Percentiles rank a stretch among this genome's conserved stretches.
Evolutionary conservation across 2,797 vertebrate species (phyloP).

Genomic region (Bufotes viridis): DNA sequence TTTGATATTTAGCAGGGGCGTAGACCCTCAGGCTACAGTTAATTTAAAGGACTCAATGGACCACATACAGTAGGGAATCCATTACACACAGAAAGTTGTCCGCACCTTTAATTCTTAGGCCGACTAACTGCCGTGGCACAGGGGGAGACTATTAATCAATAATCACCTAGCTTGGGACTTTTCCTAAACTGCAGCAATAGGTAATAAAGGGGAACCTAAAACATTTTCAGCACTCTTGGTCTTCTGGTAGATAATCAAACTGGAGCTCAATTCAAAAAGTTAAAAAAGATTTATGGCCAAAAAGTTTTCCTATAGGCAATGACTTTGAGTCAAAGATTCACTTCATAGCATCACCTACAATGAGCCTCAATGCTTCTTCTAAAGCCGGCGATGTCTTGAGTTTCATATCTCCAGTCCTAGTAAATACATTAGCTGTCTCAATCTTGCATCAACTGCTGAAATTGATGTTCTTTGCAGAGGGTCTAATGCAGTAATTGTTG

Average conservation of each 20-base stretch:
- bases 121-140: too few relatives aligned
- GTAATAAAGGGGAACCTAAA: too few relatives aligned
- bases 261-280: neutral
- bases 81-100: too few relatives aligned
- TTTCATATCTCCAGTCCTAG: neutral
- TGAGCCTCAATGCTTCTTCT: neutral
- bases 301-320: neutral
- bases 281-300: neutral
- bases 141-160: too few relatives aligned
- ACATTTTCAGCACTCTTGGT: too few relatives aligned
- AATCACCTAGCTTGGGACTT: too few relatives aligned
- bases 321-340: neutral
- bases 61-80: too few relatives aligned
- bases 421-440: slow-evolving; percentile 13
- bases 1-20: too few relatives aligned
- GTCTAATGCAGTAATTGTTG: slow-evolving; percentile 27
- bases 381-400: neutral
- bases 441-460: neutral
- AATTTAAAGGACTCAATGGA: too few relatives aligned
- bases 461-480: slow-evolving; percentile 26
- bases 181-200: too few relatives aligned
- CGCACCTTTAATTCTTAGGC: too few relatives aligned
- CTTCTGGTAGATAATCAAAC: neutral
- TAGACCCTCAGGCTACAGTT: too few relatives aligned
- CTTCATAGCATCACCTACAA: neutral